Evolutionary conservation across 1,140 invertebrate genomes (phyloP).

Genomic region (Phortica variegata): DNA sequence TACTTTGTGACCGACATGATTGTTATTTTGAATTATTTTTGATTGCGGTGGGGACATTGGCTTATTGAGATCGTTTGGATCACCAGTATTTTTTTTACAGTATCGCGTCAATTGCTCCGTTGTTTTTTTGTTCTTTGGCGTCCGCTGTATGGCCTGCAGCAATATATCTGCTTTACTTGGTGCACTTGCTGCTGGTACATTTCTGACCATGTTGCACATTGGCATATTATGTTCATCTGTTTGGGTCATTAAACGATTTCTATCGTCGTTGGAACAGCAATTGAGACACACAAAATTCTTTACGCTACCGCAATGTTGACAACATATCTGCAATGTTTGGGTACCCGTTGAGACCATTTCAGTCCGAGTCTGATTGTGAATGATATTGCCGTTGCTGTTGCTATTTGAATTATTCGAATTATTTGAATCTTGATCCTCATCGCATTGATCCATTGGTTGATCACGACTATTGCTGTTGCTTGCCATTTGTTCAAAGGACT

Average conservation of each 20-base stretch:
- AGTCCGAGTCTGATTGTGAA: conserved; percentile 21
- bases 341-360: conserved; percentile 56
- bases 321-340: conserved; percentile 44
- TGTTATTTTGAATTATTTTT: conserved; percentile 24
- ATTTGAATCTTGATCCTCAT: background rate
- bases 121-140: conserved; percentile 39
- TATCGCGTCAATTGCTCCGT: conserved; percentile 18
- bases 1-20: conserved; percentile 3
- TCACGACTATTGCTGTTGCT: conserved; percentile 9
- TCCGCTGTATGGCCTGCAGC: conserved; percentile 54
- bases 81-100: no score
- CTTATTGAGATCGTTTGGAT: conserved; percentile 22
- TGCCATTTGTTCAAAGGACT: no score
- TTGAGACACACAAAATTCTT: conserved; percentile 50
- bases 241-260: conserved; percentile 19
- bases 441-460: conserved; percentile 39
- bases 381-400: conserved; percentile 14
- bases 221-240: conserved; percentile 37
- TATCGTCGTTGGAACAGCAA: conserved; percentile 25
- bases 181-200: conserved; percentile 45
- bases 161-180: conserved; percentile 50
- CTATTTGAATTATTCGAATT: background rate
- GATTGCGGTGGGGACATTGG: background rate
- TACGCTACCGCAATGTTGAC: conserved; percentile 46
- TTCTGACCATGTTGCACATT: conserved; percentile 40